Percentiles rank a stretch among this genome's conserved stretches.
Evolutionary conservation across 2,797 vertebrate species (phyloP).

Genomic region (Leptoclinus maculatus): DNA sequence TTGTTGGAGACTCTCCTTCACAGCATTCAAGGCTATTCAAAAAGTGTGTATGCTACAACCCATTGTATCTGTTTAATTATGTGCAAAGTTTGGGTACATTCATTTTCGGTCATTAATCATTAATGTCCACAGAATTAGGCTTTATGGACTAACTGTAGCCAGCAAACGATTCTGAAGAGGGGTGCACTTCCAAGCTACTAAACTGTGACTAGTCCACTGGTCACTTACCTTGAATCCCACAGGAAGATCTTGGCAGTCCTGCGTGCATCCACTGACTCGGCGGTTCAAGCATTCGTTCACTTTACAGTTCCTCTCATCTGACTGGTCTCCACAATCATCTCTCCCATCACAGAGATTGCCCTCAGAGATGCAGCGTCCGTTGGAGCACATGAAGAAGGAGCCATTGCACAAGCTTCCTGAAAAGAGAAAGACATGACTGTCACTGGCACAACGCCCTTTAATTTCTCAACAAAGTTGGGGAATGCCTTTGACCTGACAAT

Average conservation of each 20-base stretch:
- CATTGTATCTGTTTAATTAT: constrained; percentile 68
- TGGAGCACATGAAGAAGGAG: constrained; percentile 93
- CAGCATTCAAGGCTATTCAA: constrained; percentile 67
- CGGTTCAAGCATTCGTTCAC: constrained; percentile 97
- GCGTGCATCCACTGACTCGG: constrained; percentile 94
- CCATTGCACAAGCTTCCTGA: constrained; percentile 88
- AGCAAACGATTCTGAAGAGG: background rate
- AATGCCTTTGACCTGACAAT: constrained; percentile 20
- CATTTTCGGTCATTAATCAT: constrained; percentile 63
- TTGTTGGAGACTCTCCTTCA: constrained; percentile 47
- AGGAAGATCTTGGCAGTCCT: constrained; percentile 96
- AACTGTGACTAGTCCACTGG: background rate
- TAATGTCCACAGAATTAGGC: constrained; percentile 29
- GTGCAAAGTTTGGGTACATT: constrained; percentile 59
- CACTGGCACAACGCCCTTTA: constrained; percentile 19
- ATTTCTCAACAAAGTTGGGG: constrained; percentile 25
- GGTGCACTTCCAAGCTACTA: background rate
- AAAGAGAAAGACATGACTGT: constrained; percentile 64
- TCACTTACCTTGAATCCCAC: constrained; percentile 94
- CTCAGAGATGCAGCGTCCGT: constrained; percentile 93
- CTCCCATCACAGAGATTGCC: constrained; percentile 89
- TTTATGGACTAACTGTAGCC: constrained; percentile 14
- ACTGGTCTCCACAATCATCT: constrained; percentile 94
- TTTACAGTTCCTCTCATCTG: constrained; percentile 95
- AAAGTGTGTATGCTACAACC: constrained; percentile 43